Evolutionary conservation across 2,797 vertebrate genomes (phyloP), one percentile per base, ranked within the genome.

Genomic region (Acridotheres tristis): DNA sequence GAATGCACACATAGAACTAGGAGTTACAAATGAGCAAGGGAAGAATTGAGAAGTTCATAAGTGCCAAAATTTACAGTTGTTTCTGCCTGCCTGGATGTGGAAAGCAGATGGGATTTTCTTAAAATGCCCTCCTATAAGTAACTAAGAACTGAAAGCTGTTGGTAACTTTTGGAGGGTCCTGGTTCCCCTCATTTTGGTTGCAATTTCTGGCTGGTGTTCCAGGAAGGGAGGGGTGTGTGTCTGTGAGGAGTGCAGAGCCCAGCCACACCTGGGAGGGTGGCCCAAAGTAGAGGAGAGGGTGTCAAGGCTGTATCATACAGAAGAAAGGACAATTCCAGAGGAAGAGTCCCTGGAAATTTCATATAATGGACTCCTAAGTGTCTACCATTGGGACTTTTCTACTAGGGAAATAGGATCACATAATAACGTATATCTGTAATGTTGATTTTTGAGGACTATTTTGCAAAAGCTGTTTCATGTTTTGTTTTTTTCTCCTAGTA

Each of bases 61-160:
- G 7, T 55, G 16, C n/a, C 30, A 38, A 36, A 85, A 48, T 13
- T 26, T 0, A 0, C 29, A 10, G 16, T 29, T 40, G 9, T 47
- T 92, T 50, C 55, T 90, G 27, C 34, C 32, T 55, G 43, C 12
- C n/a, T 65, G 58, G 32, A 42, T 36, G 10, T 10, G 34, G n/a
- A 27, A 66, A 36, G 6, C 21, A 27, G 48, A 5, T 29, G 43
- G 11, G 16, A 55, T 89, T 92, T 91, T 59, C 65, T 79, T 30
- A 43, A 57, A 51, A 34, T 8, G 16, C 7, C 26, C 30, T 75
- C 10, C 32, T 59, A 1, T 14, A 21, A n/a, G 6, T 13, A 59
- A 4, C 21, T 17, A 10, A 75, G 40, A 66, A 1, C 6, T 34
- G 57, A 36, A 61, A 48, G 29, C 21, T 79, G 16, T 27, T 66